Conservation (phyloP, 2,113 vertebrate genomes). For the Triplophysa rosa region DNA sequence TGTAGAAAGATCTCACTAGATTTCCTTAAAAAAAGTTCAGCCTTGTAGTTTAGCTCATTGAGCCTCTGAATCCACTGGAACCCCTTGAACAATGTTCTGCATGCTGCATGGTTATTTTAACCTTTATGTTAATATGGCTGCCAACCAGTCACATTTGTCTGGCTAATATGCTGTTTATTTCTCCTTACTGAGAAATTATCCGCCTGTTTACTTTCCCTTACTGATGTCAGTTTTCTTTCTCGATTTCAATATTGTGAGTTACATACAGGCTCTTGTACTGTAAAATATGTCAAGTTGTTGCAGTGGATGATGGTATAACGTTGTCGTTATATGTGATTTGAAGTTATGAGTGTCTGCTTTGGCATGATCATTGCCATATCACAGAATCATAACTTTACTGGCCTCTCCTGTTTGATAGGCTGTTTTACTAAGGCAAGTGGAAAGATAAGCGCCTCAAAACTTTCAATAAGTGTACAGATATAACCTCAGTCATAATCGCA, state of each 20-base stretch:
- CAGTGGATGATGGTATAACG: neutral
- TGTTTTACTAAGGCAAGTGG: conserved; percentile 28
- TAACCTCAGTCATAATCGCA: conserved; percentile 51
- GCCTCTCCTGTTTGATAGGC: conserved; percentile 7
- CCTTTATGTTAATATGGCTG: neutral
- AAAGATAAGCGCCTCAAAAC: conserved; percentile 39
- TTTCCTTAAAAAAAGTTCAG: neutral
- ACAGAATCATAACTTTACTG: neutral
- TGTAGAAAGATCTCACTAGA: conserved; percentile 1
- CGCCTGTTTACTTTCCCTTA: neutral
- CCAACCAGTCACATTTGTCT: neutral
- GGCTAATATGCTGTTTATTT: neutral
- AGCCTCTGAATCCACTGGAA: conserved; percentile 12
- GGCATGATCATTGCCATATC: neutral
- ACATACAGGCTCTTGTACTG: neutral
- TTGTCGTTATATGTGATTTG: neutral
- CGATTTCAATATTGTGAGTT: neutral
- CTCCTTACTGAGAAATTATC: neutral
- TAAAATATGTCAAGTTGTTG: neutral
- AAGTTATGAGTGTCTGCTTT: neutral
- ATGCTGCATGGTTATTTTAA: neutral
- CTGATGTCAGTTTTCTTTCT: neutral
- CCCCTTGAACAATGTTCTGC: conserved; percentile 1
- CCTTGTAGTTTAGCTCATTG: conserved; percentile 24
- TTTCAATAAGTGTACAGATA: conserved; percentile 52